Percentiles rank a stretch among this genome's conserved stretches.
These are phyloP conservation scores for Piaya cayana DNA, from an alignment of 2,113 vertebrate genomes.

Conservation along the genomic window DNA sequence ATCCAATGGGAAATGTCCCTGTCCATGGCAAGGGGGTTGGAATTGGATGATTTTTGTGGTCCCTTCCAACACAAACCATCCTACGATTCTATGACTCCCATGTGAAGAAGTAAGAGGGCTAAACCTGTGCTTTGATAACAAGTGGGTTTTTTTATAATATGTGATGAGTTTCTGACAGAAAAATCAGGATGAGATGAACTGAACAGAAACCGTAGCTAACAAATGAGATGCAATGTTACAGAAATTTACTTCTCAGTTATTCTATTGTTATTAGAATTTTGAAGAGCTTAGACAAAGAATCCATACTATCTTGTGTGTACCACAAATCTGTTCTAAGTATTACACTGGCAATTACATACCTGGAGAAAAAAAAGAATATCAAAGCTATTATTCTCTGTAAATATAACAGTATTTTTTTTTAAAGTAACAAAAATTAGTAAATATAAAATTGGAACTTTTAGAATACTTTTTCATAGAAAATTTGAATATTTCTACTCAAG, in stretches of 20 bases:
- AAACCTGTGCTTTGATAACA: background rate
- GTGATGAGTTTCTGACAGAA: background rate
- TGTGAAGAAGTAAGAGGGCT: background rate
- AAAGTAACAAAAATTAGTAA: no score
- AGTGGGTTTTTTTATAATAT: background rate
- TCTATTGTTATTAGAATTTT: background rate
- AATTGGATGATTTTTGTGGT: no score
- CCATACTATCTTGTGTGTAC: background rate
- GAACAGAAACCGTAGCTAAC: background rate
- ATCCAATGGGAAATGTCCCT: no score
- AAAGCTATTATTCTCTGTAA: no score
- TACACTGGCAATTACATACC: no score
- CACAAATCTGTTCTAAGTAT: background rate
- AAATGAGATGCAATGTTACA: background rate
- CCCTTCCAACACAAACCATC: no score
- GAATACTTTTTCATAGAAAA: background rate
- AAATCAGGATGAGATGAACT: background rate
- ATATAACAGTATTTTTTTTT: no score
- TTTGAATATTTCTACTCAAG: background rate
- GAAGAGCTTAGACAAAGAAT: no score
- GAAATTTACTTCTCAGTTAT: background rate
- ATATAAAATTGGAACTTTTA: accelerated
- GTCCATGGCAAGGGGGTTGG: no score
- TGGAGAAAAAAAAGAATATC: no score
- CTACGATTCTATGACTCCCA: no score